A percentile compares a stretch with the other conserved stretches of the same genome.
Conservation (phyloP, 2,888 invertebrate genomes). For the Calliphora vomitoria region DNA sequence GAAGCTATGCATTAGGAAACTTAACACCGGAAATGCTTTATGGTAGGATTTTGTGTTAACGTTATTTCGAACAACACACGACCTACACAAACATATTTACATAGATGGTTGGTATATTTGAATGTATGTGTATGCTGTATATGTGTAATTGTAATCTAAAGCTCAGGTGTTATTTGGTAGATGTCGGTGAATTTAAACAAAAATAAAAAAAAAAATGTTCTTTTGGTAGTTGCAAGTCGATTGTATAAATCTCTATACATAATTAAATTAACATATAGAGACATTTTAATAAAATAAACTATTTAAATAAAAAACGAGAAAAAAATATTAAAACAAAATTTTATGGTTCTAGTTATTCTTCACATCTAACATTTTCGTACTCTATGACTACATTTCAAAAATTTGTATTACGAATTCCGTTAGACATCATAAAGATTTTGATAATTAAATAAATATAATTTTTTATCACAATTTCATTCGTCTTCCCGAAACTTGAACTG, state of each 20-base stretch:
- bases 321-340: background rate
- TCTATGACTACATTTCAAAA: too few relatives aligned
- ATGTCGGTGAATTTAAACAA: background rate
- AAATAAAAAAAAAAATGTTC: background rate
- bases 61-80: constrained; percentile 40
- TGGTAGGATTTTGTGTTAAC: constrained; percentile 56
- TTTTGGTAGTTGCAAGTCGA: constrained; percentile 6
- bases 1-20: constrained; percentile 46
- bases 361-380: too few relatives aligned
- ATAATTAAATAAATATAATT: too few relatives aligned
- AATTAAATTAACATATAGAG: too few relatives aligned
- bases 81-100: background rate
- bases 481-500: too few relatives aligned
- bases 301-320: background rate
- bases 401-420: too few relatives aligned
- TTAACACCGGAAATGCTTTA: constrained; percentile 68
- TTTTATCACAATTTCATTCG: too few relatives aligned
- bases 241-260: background rate
- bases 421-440: too few relatives aligned
- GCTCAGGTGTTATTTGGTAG: constrained; percentile 52
- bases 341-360: too few relatives aligned
- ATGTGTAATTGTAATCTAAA: constrained; percentile 20
- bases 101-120: background rate
- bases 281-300: too few relatives aligned
- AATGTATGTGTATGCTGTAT: background rate